Conservation (phyloP, 2,888 invertebrate genomes). For the Odontocerum albicorne region DNA sequence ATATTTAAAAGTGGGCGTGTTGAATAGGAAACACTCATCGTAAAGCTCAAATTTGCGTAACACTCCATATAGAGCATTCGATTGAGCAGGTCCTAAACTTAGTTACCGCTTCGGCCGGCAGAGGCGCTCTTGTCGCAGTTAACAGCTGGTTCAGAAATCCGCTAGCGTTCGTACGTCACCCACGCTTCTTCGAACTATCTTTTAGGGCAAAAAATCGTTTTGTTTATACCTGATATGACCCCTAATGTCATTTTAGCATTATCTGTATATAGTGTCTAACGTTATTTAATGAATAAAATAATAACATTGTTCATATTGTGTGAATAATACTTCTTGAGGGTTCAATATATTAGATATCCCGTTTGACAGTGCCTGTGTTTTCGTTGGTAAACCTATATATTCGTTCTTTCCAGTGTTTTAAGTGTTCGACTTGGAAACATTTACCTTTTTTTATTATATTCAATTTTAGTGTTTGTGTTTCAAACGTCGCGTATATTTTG, state of each 20-base stretch:
- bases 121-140: slow-evolving; percentile 13
- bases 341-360: too few species aligned
- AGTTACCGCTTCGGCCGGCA: slow-evolving; percentile 13
- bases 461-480: background rate
- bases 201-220: slow-evolving; percentile 8
- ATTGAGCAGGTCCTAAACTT: slow-evolving; percentile 20
- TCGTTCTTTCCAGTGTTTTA: slow-evolving; percentile 5
- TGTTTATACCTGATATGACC: slow-evolving; percentile 10
- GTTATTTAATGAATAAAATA: too few species aligned
- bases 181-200: slow-evolving; percentile 7
- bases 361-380: slow-evolving; percentile 19
- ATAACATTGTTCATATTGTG: too few species aligned
- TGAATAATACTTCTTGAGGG: too few species aligned
- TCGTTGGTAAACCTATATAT: slow-evolving; percentile 16
- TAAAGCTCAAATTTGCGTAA: slow-evolving; percentile 24
- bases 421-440: slow-evolving; percentile 9
- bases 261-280: too few species aligned
- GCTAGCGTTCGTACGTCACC: slow-evolving; percentile 18
- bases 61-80: slow-evolving; percentile 10
- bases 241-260: too few species aligned
- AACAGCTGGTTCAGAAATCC: slow-evolving; percentile 23
- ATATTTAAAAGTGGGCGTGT: slow-evolving; percentile 27
- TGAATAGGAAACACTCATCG: slow-evolving; percentile 15
- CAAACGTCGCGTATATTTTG: background rate
- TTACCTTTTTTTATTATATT: background rate